A percentile compares a stretch with the other conserved stretches of the same genome.
These are phyloP conservation scores for Lates japonicus DNA, from an alignment of 2,797 vertebrate genomes.

Conservation along the genomic window DNA sequence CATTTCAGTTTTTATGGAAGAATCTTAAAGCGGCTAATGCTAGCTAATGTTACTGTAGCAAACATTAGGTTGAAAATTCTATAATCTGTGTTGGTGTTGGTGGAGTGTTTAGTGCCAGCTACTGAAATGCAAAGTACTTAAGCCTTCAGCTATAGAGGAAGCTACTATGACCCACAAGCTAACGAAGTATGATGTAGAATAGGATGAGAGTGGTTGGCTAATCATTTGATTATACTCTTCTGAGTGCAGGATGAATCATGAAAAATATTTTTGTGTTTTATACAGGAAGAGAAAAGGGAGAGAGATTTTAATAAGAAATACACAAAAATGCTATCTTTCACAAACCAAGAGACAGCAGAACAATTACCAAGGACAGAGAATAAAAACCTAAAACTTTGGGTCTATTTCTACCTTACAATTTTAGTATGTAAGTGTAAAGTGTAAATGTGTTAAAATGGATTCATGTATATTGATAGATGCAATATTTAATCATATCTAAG, in stretches of 20 bases:
- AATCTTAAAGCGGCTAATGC: background rate
- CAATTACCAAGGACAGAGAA: background rate
- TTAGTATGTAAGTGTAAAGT: background rate
- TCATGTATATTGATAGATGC: conserved; percentile 42
- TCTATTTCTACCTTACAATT: background rate
- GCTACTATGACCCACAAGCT: background rate
- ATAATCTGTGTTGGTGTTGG: background rate
- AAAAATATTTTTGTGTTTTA: background rate
- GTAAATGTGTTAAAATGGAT: conserved; percentile 1
- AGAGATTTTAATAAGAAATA: background rate
- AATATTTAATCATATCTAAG: conserved; percentile 47
- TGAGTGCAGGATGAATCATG: background rate
- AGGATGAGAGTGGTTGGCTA: background rate
- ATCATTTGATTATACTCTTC: background rate
- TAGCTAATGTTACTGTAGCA: background rate
- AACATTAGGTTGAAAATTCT: background rate
- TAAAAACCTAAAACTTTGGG: background rate
- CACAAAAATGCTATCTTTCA: too few species aligned
- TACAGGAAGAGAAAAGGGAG: background rate
- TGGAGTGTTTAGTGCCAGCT: background rate
- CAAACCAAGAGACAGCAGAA: too few species aligned
- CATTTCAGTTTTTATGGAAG: background rate
- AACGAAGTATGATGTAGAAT: background rate
- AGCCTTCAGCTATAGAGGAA: too few species aligned
- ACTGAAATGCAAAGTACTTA: too few species aligned